Base-by-base conservation (phyloP, 2,113 vertebrate species). In the Pituophis catenifer region DNA sequence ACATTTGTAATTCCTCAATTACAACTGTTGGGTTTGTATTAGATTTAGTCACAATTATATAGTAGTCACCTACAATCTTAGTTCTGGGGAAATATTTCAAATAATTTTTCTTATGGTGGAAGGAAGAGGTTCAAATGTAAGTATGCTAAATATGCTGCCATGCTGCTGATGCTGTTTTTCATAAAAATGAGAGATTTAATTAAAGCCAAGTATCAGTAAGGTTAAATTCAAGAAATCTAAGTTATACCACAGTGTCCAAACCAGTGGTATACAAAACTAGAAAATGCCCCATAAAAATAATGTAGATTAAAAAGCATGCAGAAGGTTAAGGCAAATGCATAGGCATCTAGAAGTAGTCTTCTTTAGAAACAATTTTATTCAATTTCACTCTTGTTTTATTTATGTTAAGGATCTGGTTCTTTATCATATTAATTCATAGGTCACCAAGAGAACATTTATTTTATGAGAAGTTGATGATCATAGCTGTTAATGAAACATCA, bases 281-380 rank as follows among this genome's bases (percentile, higher is more conserved):
- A 95, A 92, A 89, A 95, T 94, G 57, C 44, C 92, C 88, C 88
- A 91, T 93, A 92, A 89, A 90, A 92, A 91, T 93, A 94, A 55
- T 85, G 89, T 94, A 95, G 91, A 44, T 59, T 89, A 95, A 96
- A 3, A 94, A 94, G 89, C 92, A 93, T 93, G 94, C 6, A 94
- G 86, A 93, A 95, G 87, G 21, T n/a, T 89, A 86, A 0, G 0
- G 86, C 87, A 90, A 95, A 94, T 91, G 12, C 19, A 89, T 92
- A 95, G 95, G 92, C 1, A 9, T 15, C 94, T 4, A 52, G 88
- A 58, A 44, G 89, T 54, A 97, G 96, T 95, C 94, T 98, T 96
- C 95, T 95, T 94, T 93, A 98, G 97, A 97, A 97, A 96, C 90
- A 12, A 94, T 94, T 91, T 95, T 91, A 86, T 87, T 2, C 33